These are phyloP conservation scores for Drosophila borborema DNA, from an alignment of 2,888 invertebrate species.

Conservation along the genomic window DNA sequence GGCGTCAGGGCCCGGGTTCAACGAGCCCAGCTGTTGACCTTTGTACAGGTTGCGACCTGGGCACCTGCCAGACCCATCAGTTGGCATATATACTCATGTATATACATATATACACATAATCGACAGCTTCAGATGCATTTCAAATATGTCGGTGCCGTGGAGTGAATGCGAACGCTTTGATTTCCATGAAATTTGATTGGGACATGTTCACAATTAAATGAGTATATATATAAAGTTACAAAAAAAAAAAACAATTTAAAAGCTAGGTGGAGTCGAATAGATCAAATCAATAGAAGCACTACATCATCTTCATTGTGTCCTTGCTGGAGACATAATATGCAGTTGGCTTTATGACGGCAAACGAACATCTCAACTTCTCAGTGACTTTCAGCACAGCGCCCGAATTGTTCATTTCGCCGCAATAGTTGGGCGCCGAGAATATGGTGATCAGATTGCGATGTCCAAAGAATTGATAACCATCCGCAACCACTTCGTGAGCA, in stretches of 20 bases:
- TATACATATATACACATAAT: constrained; percentile 14
- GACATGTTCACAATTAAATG: constrained; percentile 3
- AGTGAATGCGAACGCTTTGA: constrained; percentile 26
- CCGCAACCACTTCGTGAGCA: constrained; percentile 99
- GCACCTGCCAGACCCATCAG: not conserved
- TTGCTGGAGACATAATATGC: not conserved
- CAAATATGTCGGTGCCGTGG: constrained; percentile 91
- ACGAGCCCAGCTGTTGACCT: constrained; percentile 46
- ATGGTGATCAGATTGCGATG: constrained; percentile 95
- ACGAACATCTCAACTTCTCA: constrained; percentile 42
- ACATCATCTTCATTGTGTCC: not conserved
- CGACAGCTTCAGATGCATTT: constrained; percentile 32
- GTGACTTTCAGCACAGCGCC: constrained; percentile 98
- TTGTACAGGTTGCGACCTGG: constrained; percentile 34
- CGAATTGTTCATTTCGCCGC: constrained; percentile 89
- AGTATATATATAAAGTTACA: constrained; percentile 2
- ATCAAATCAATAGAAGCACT: not conserved
- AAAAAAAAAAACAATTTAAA: not conserved
- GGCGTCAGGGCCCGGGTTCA: constrained; percentile 21
- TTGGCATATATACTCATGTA: not conserved
- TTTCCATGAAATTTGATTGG: constrained; percentile 21
- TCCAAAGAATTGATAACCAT: constrained; percentile 98
- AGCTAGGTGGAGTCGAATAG: not conserved
- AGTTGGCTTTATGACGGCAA: constrained; percentile 28
- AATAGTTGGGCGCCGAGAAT: constrained; percentile 92